Evolutionary conservation across 2,888 invertebrate species (phyloP).

Genomic region (Hemaris fuciformis): DNA sequence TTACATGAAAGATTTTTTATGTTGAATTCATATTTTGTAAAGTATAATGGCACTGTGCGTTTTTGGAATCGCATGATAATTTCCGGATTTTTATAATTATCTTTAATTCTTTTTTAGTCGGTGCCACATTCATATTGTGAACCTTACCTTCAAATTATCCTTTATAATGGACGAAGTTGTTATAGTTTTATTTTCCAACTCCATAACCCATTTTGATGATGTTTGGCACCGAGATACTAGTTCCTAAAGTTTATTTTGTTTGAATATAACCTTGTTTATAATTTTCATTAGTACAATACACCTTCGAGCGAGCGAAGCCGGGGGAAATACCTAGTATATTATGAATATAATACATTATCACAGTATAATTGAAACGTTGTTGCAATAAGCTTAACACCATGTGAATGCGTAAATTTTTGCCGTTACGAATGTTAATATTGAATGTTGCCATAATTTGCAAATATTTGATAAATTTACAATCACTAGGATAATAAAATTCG

Average conservation of each 20-base stretch:
- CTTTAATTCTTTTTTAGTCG: not conserved
- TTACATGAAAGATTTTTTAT: not conserved
- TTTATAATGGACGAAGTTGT: not conserved
- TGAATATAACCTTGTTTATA: no score
- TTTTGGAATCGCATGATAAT: not conserved
- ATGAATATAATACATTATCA: no score
- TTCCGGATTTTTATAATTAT: not conserved
- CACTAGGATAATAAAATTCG: constrained; percentile 10
- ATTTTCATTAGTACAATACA: no score
- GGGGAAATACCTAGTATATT: no score
- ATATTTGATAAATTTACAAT: constrained; percentile 9
- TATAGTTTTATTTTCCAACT: not conserved
- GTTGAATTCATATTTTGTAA: constrained; percentile 1
- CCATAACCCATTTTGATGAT: no score
- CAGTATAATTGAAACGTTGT: no score
- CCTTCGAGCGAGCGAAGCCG: no score
- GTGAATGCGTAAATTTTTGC: not conserved
- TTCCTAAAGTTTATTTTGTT: no score
- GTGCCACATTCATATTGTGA: not conserved
- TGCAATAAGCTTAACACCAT: no score
- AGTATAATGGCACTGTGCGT: constrained; percentile 6
- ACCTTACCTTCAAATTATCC: no score
- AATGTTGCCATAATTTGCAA: constrained; percentile 9
- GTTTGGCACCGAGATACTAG: no score
- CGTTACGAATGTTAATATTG: not conserved